Conservation (phyloP, 2,113 vertebrate genomes). For the Struthidea cinerea region DNA sequence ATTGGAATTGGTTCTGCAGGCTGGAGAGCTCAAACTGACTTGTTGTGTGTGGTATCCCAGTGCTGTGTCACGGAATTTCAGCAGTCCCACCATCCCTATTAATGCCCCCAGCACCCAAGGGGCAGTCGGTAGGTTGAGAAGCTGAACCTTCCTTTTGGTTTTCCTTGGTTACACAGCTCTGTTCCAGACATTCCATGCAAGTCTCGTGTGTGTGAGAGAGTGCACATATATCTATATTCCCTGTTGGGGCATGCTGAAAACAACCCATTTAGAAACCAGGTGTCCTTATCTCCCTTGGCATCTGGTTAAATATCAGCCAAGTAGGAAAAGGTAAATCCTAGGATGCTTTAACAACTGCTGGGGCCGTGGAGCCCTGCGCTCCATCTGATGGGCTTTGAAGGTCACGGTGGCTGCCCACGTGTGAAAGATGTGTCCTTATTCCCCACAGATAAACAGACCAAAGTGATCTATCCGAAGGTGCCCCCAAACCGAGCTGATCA, state of each 20-base stretch:
- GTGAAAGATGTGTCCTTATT: neutral
- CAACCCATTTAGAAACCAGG: conserved; percentile 34
- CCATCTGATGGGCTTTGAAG: conserved; percentile 31
- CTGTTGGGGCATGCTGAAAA: conserved; percentile 17
- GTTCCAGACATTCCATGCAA: neutral
- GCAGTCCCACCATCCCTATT: neutral
- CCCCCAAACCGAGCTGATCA: neutral
- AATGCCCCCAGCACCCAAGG: neutral
- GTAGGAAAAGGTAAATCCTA: conserved; percentile 35
- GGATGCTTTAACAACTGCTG: neutral
- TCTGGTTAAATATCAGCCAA: conserved; percentile 57
- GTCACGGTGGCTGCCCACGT: neutral
- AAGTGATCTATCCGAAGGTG: neutral
- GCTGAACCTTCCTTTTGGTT: neutral
- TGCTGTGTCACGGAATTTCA: fast-evolving
- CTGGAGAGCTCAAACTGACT: neutral
- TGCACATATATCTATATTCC: neutral
- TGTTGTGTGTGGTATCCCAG: neutral
- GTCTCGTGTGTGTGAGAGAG: neutral
- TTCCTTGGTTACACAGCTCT: neutral
- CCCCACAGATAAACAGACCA: neutral
- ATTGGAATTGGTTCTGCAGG: neutral
- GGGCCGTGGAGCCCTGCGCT: neutral
- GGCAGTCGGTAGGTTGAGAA: neutral
- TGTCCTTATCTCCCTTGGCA: conserved; percentile 50